Evolutionary conservation across 2,888 invertebrate species (phyloP), one percentile per base, ranked within the genome.

Genomic region (Strigamia maritima): DNA sequence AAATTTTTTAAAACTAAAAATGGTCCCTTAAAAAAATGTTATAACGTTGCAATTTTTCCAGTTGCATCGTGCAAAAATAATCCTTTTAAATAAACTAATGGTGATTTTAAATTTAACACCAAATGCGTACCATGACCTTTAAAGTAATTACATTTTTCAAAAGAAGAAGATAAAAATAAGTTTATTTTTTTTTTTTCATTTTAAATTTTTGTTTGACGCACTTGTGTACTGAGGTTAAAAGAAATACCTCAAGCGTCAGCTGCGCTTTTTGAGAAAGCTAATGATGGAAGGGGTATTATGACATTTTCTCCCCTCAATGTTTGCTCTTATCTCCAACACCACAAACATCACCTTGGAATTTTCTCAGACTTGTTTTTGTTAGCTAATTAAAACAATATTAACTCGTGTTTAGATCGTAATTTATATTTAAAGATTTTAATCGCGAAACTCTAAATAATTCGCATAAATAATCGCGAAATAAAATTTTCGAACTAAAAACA

Each of bases 291-390:
- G 28, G 28, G 70, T 70, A 28, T 70, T 70, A 28, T 70, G 70
- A 70, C 70, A 70, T 70, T 70, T 70, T 28, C 70, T 54, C 54
- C 16, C 16, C 19, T 22, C 54, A 19, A 22, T 54, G 54, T 54
- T 54, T 54, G 54, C 54, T 28, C 70, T 70, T 70, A 70, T 70
- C 70, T 70, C 70, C 70, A 70, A 26, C 70, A 70, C 70, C 70
- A 28, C 70, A 70, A 70, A 70, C 70, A 70, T 70, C 70, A 70
- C 28, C 28, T 28, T 70, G 70, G 28, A 70, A 70, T 70, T 70
- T 70, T 28, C 70, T 70, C 26, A 22, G 28, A 26, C 70, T 28
- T 26, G 28, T 70, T 26, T 54, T 70, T 70, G 70, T 70, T 10
- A 26, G 14, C 28, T 70, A 70, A 70, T 70, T 70, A 70, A 70